Base-by-base conservation (phyloP, 2,888 invertebrate species). In the Blomia tropicalis region DNA sequence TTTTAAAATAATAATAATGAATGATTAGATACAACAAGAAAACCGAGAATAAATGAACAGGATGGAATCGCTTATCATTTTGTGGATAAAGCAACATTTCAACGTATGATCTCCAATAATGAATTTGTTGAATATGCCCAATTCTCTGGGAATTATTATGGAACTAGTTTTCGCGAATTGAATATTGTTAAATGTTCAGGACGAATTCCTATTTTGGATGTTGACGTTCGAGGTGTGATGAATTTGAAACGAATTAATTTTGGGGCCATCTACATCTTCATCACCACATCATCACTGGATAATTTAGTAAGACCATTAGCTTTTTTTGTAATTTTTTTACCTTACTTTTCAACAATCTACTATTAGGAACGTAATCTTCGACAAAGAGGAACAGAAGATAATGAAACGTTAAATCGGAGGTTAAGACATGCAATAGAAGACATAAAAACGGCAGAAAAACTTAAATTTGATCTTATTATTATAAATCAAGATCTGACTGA, bases 131-230 rank as follows among this genome's bases (percentile, higher is more conserved):
- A 98, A 76, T 81, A 82, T 65, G 93, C 95, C 1, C 79, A 79
- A 56, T 96, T 90, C 72, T 86, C 92, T 70, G 90, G 86, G 4
- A 96, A 98, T 74, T 77, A 85, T 74, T 98, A 98, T 76, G 96
- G 96, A 54, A 96, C 96, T 58, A 91, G 93, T 27, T n/a, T 25
- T 27, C 51, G 58, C 58, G 61, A 30, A 22, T 22, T 63, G 25
- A 25, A 30, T 36, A 27, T 19, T 66, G 87, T 95, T 0, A 80
- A 82, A 65, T 76, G 78, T 22, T 78, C 81, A n/a, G 92, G 92
- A 2, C 85, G 84, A 72, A 82, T 93, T 47, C 93, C 93, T 72
- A 82, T 95, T 1, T 76, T 96, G 67, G 95, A 96, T 72, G 88
- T 95, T 68, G 95, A 96, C 70, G 82, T 88, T 60, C 87, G 93